Percentiles rank a stretch among this genome's conserved stretches.
phyloP scores from a whole-genome alignment of 1,140 invertebrate genomes.

The Nomia melanderi region DNA sequence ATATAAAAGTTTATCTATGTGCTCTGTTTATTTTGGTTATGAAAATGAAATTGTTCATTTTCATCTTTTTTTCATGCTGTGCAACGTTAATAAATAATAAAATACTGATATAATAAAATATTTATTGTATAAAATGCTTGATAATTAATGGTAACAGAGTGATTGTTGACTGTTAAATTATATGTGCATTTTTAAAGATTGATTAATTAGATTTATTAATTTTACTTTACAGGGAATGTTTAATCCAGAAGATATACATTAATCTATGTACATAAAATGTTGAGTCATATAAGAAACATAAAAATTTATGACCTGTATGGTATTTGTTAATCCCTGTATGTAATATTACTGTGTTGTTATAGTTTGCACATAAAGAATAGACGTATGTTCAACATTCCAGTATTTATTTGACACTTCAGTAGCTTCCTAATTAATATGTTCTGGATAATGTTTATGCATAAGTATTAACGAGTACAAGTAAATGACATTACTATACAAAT shows the following conservation, averaged over 20 bases:
- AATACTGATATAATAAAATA: neutral
- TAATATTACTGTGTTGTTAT: constrained; percentile 25
- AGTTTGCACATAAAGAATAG: constrained; percentile 19
- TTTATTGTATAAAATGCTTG: neutral
- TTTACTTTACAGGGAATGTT: constrained; percentile 89
- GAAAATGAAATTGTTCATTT: neutral
- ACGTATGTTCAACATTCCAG: constrained; percentile 40
- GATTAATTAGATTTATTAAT: constrained; percentile 20
- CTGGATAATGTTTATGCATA: constrained; percentile 15
- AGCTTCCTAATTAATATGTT: neutral
- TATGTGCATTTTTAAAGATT: neutral
- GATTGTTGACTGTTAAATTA: neutral
- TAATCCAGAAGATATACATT: constrained; percentile 89
- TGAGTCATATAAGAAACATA: constrained; percentile 4
- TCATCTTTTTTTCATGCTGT: neutral
- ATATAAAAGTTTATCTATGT: no score
- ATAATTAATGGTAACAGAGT: neutral
- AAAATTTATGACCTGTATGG: constrained; percentile 18
- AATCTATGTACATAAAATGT: constrained; percentile 37
- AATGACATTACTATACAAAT: constrained; percentile 4
- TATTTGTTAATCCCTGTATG: constrained; percentile 27
- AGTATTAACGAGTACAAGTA: constrained; percentile 13
- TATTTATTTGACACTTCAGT: constrained; percentile 25
- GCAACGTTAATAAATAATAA: neutral
- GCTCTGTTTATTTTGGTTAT: neutral